Evolutionary conservation across 2,888 invertebrate genomes (phyloP), one percentile per base, ranked within the genome.

Genomic region (Dicycla oo): DNA sequence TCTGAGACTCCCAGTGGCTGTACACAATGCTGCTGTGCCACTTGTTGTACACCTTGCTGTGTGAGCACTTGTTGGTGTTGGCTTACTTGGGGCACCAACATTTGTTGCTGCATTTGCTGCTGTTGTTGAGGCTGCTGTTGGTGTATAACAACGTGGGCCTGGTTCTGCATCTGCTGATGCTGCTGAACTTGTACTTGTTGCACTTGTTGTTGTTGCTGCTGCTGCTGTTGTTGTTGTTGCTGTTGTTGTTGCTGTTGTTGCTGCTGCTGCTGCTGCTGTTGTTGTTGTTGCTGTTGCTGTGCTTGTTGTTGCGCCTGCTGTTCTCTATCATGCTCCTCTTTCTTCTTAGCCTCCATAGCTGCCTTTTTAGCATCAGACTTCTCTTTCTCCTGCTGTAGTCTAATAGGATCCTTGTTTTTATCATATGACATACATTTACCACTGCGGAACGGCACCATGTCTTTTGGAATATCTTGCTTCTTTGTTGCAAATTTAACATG

Each of bases 401-500:
- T 90, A 66, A 95, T 89, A 2, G 96, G 96, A 81, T 96, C 96
- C 72, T 96, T 96, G 82, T 96, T 96, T 78, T 96, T 96, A 80
- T 96, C 96, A 75, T 96, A 96, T 0, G 91, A 83, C 96, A 96
- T 96, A 84, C 96, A 96, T 84, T 96, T 96, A n/a, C 96, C 96
- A 77, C 96, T 96, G 69, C 96, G 95, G 91, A 96, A 96, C 6
- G 96, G 96, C 69, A 96, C 93, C 91, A 95, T 90, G 34, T 96
- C 96, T 86, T 96, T 96, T 7, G 94, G 93, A 68, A 95, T 82
- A 69, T 96, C 95, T 78, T 95, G 94, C 82, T 95, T 96, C 86
- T 97, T 97, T 0, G 97, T 97, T 77, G 97, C 97, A 88, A 98
- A 98, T 88, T 97, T 97, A 7, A 98, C 97, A 86, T 98, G 97